A percentile compares a stretch with the other conserved stretches of the same genome.
Conservation (phyloP, 2,797 vertebrate genomes). For the Thripadectes ignobilis region DNA sequence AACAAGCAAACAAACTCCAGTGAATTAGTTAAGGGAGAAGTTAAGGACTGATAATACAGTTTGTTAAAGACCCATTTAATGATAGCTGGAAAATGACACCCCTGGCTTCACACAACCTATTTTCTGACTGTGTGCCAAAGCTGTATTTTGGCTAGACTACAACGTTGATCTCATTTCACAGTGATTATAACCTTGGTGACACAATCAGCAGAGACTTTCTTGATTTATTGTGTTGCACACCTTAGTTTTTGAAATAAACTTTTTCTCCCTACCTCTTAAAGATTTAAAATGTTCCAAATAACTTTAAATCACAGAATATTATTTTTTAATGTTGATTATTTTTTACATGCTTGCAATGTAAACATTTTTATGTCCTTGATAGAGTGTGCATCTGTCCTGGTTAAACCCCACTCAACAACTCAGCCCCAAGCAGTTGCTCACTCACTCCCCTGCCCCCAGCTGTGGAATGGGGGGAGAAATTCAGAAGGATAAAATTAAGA, state of each 20-base stretch:
- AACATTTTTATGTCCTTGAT: not conserved
- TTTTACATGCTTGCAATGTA: not conserved
- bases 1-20: not conserved
- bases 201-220: not conserved
- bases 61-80: not conserved
- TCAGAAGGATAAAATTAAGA: not conserved
- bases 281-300: not conserved
- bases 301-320: not conserved
- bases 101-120: not conserved
- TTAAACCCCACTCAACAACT: not conserved
- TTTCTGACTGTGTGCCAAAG: not conserved
- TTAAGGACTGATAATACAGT: not conserved
- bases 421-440: fast-evolving
- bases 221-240: not conserved
- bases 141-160: not conserved
- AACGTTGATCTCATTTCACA: not conserved
- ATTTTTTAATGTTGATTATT: not conserved
- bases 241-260: not conserved
- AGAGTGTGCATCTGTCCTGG: not conserved
- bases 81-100: not conserved
- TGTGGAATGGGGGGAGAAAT: not conserved
- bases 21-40: not conserved
- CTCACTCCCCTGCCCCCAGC: not conserved
- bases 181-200: not conserved
- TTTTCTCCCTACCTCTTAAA: not conserved